These are phyloP conservation scores for Ephestia elutella DNA, from an alignment of 1,140 invertebrate species.

Conservation along the genomic window DNA sequence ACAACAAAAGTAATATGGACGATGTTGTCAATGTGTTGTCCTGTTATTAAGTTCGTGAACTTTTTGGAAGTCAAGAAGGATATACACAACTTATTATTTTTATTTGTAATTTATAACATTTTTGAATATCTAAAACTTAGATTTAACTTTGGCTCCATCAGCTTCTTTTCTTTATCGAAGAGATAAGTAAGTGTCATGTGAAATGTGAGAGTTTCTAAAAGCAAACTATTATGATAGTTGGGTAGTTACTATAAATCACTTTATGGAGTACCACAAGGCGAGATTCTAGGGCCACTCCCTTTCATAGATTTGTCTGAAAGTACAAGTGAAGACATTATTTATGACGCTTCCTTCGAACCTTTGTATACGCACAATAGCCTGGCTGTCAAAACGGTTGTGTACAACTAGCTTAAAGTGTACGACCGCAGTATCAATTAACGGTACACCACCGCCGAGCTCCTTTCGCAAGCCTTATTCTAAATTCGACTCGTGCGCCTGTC, in stretches of 20 bases:
- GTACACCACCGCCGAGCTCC: conserved; percentile 31
- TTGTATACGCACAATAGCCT: no score
- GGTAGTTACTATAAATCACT: no score
- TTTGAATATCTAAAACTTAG: no score
- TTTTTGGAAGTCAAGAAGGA: conserved; percentile 7
- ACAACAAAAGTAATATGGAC: conserved; percentile 17
- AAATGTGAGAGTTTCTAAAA: no score
- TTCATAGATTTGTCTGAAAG: no score
- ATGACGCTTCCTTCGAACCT: no score
- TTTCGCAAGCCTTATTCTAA: conserved; percentile 49
- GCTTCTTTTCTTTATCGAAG: no score
- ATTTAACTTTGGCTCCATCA: no score
- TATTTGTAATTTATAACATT: not conserved
- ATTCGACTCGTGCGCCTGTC: conserved; percentile 46
- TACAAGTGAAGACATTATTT: no score
- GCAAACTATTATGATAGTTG: no score
- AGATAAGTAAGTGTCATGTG: no score
- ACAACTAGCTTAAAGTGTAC: conserved; percentile 32
- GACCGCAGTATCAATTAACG: conserved; percentile 55
- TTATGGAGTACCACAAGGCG: no score
- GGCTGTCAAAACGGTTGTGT: conserved; percentile 24
- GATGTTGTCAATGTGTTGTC: conserved; percentile 19
- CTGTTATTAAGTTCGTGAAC: conserved; percentile 31
- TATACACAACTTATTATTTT: not conserved
- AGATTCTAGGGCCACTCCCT: not conserved